Conservation (phyloP, 2,113 vertebrate species). For the Alethe castanea region DNA sequence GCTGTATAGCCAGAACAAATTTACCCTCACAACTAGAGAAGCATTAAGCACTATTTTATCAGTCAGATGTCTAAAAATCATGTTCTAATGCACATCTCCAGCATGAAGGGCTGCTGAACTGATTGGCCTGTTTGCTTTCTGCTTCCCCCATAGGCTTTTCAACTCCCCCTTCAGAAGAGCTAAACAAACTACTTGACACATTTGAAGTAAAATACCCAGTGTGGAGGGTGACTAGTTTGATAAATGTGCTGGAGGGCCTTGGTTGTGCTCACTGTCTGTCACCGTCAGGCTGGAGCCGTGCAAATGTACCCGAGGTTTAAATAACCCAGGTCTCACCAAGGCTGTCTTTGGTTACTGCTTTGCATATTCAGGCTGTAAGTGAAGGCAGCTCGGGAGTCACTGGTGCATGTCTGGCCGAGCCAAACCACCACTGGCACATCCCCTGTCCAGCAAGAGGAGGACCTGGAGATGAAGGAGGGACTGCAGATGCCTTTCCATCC, state of each 20-base stretch:
- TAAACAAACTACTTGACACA: background rate
- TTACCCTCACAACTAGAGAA: background rate
- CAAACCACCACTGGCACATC: fast-evolving
- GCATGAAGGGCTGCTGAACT: background rate
- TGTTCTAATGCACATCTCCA: background rate
- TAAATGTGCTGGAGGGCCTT: background rate
- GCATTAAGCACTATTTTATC: constrained; percentile 5
- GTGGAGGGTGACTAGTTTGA: background rate
- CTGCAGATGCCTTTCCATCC: background rate
- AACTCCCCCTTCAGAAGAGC: background rate
- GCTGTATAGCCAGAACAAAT: constrained; percentile 15
- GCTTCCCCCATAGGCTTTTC: background rate
- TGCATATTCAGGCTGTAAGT: background rate
- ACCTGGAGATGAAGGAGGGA: background rate
- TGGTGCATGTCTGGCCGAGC: background rate
- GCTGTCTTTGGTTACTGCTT: background rate
- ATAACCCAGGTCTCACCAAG: background rate
- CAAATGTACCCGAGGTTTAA: background rate
- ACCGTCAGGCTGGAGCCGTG: constrained; percentile 12
- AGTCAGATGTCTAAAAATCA: background rate
- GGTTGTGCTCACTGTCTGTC: background rate
- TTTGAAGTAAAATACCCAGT: background rate
- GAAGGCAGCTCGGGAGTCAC: background rate
- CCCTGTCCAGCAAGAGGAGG: fast-evolving
- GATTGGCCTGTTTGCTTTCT: background rate